Evolutionary conservation across 2,888 invertebrate genomes (phyloP), one percentile per base, ranked within the genome.

Genomic region (Charanyca ferruginea): DNA sequence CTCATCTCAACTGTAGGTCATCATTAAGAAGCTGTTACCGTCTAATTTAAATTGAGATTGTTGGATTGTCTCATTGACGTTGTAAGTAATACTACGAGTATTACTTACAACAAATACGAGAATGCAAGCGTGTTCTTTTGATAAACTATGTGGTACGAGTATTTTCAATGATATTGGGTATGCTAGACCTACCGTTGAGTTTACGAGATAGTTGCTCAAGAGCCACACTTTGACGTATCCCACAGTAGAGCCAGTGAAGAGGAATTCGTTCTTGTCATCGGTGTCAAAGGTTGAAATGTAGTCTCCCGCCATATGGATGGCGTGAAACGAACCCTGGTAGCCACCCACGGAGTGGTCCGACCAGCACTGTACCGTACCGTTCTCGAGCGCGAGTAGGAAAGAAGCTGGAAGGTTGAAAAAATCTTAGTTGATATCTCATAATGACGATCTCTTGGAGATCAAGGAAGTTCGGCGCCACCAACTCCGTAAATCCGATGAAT

Each of bases 151-250:
- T 20, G 6, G 7, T n/a, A n/a, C n/a, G n/a, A n/a, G n/a, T n/a
- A n/a, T n/a, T n/a, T n/a, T n/a, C n/a, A n/a, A n/a, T n/a, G n/a
- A n/a, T n/a, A n/a, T n/a, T n/a, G n/a, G n/a, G n/a, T 41, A 16
- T n/a, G 38, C 9, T 5, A 28, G 16, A 55, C 66, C 81, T 20
- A 94, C 95, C 88, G 94, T 79, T 61, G 93, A 90, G 47, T 89
- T 90, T 35, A 85, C 80, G 47, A 97, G 96, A 83, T 96, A 98
- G 89, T 98, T 97, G 58, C 92, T 94, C 86, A 98, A 94, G 52
- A 97, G 96, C 98, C 98, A 98, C 20, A 97, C 96, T 94, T 98
- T 98, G 60, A 98, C 95, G 85, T 98, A 98, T 0, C 98, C 98
- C 65, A 96, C 91, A 0, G 97, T 97, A 66, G 96, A 96, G 89